Conservation (phyloP, 2,888 invertebrate species). For the Meiosimyza decipiens region DNA sequence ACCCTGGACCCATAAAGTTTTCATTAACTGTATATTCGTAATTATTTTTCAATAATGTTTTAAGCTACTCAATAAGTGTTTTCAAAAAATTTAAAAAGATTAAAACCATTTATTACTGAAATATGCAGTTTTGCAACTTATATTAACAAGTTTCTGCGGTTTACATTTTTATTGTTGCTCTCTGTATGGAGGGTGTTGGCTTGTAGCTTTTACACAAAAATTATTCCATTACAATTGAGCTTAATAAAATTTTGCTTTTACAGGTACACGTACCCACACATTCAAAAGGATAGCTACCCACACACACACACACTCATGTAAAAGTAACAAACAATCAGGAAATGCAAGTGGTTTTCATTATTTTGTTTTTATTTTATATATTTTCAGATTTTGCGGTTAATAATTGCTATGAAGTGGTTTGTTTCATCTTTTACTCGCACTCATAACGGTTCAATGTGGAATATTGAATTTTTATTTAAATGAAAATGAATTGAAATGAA, state of each 20-base stretch:
- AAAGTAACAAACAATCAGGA: conserved; percentile 13
- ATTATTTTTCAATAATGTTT: too few species aligned
- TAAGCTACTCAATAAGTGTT: too few species aligned
- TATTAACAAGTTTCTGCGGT: too few species aligned
- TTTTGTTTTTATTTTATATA: neutral
- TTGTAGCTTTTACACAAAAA: too few species aligned
- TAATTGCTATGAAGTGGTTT: neutral
- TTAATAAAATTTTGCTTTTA: neutral
- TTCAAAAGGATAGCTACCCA: neutral
- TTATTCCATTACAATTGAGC: too few species aligned
- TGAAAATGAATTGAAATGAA: neutral
- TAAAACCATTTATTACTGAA: too few species aligned
- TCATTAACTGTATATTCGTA: too few species aligned
- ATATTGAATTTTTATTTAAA: conserved; percentile 7
- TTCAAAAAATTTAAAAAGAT: too few species aligned
- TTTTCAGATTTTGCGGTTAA: conserved; percentile 9
- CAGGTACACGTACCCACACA: neutral
- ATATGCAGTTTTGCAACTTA: too few species aligned
- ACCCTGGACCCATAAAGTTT: too few species aligned
- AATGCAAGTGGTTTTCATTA: conserved; percentile 19
- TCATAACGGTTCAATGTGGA: conserved; percentile 2
- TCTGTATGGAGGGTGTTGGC: too few species aligned
- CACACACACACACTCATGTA: neutral
- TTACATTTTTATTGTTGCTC: too few species aligned
- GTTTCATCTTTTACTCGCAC: neutral